Conservation (phyloP, 1,140 invertebrate species). For the Heliconius hermathena region DNA sequence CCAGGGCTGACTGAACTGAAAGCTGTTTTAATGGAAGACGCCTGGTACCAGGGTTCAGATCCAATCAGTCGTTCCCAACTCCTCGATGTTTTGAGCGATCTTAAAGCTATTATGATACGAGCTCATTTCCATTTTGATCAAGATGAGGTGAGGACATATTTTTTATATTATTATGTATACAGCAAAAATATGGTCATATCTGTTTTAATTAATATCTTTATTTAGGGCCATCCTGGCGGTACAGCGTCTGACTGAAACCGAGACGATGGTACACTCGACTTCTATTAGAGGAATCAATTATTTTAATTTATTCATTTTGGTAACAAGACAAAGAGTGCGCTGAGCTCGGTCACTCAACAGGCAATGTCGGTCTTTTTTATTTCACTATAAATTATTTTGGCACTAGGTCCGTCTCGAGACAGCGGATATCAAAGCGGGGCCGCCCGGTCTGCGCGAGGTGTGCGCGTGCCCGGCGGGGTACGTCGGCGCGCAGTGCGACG, state of each 20-base stretch:
- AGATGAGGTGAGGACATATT: constrained; percentile 86
- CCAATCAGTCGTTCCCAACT: constrained; percentile 89
- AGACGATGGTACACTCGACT: too few relatives aligned
- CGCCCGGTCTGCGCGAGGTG: constrained; percentile 79
- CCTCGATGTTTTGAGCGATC: constrained; percentile 90
- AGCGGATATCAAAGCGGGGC: constrained; percentile 53
- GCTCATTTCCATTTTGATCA: constrained; percentile 97
- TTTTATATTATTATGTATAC: too few relatives aligned
- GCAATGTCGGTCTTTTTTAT: too few relatives aligned
- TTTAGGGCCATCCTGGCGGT: too few relatives aligned
- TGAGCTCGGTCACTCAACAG: too few relatives aligned
- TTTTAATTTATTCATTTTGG: too few relatives aligned
- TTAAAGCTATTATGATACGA: constrained; percentile 91
- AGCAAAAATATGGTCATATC: too few relatives aligned
- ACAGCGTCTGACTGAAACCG: too few relatives aligned
- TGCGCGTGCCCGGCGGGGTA: constrained; percentile 86
- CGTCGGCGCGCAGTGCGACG: constrained; percentile 91
- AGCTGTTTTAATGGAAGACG: constrained; percentile 85
- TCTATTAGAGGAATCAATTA: too few relatives aligned
- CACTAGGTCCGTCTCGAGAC: constrained; percentile 64
- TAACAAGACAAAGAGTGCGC: too few relatives aligned
- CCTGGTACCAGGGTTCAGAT: constrained; percentile 88
- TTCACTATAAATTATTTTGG: constrained; percentile 18
- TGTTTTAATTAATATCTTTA: too few relatives aligned
- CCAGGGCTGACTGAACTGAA: constrained; percentile 83